Evolutionary conservation across 1,140 invertebrate species (phyloP), one percentile per base, ranked within the genome.

Genomic region (Brachionus paranguensis): DNA sequence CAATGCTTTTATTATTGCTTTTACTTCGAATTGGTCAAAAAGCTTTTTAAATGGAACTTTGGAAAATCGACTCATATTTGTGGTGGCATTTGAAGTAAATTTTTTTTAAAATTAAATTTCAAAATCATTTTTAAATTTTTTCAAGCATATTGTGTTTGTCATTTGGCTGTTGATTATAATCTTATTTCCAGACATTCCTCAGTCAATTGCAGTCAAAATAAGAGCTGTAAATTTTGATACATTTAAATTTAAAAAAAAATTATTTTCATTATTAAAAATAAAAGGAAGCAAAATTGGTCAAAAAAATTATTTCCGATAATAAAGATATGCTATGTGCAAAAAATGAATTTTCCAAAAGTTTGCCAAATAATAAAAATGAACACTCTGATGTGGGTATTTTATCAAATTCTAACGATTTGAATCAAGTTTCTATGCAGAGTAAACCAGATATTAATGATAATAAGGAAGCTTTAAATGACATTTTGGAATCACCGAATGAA

Each of bases 1-100:
- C 64, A 90, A 91, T 86, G 89, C 87, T 29, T 91, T 89, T 85
- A 86, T 91, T 0, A 88, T 91, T 65, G 90, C 88, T 8, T 91
- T 90, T 85, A 90, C 89, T 5, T 89, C 90, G 0, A 85, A 84
- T 33, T 89, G 89, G 87, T 81, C 78, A 10, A 81, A 81, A 20
- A 81, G n/a, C 14, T 81, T n/a, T 81, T 41, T 81, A 37, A 10
- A 64, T 43, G 53, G 37, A 29, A 43, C 53, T n/a, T 12, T 43
- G 17, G 33, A 81, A 20, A 37, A 81, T 43, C 33, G 78, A 37
- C 20, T 64, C 17, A 64, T 81, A 45, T 81, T 81, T 68, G 78
- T 64, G 2, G n/a, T 60, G 0, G 43, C 37, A 24, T 81, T 81
- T 81, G 78, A 81, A 47, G 78, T 81, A 64, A 50, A 3, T 17